Conservation (phyloP, 1,140 invertebrate species). For the Macrosteles quadrilineatus region DNA sequence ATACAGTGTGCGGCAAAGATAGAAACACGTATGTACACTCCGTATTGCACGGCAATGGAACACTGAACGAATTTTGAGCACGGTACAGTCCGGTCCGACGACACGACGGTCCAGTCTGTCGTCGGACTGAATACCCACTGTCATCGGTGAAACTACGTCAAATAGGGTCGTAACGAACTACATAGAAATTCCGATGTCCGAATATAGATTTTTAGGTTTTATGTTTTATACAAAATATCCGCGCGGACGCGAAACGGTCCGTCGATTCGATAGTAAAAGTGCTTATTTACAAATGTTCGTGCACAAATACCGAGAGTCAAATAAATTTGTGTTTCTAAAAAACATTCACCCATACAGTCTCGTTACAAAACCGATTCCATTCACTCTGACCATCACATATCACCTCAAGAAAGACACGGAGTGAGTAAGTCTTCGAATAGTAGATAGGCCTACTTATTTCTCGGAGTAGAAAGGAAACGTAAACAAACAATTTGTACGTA, state of each 20-base stretch:
- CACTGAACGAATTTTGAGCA: constrained; percentile 24
- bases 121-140: constrained; percentile 11
- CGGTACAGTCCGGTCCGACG: constrained; percentile 4
- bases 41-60: neutral
- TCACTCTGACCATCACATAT: constrained; percentile 30
- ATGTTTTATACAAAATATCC: constrained; percentile 13
- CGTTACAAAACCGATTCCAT: constrained; percentile 25
- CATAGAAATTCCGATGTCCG: constrained; percentile 1
- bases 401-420: constrained; percentile 43
- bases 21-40: constrained; percentile 8
- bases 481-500: constrained; percentile 27
- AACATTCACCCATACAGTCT: constrained; percentile 11
- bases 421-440: constrained; percentile 41
- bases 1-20: constrained; percentile 22
- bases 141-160: constrained; percentile 7
- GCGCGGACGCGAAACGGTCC: neutral
- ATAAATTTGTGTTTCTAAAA: constrained; percentile 24
- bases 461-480: constrained; percentile 12
- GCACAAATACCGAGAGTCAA: constrained; percentile 14
- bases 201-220: constrained; percentile 1
- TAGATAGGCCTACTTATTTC: constrained; percentile 41
- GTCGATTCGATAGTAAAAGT: constrained; percentile 19
- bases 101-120: no score
- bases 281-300: constrained; percentile 21
- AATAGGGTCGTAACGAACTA: neutral